Evolutionary conservation across 2,888 invertebrate species (phyloP), one percentile per base, ranked within the genome.

Genomic region (Uloborus plumipes): DNA sequence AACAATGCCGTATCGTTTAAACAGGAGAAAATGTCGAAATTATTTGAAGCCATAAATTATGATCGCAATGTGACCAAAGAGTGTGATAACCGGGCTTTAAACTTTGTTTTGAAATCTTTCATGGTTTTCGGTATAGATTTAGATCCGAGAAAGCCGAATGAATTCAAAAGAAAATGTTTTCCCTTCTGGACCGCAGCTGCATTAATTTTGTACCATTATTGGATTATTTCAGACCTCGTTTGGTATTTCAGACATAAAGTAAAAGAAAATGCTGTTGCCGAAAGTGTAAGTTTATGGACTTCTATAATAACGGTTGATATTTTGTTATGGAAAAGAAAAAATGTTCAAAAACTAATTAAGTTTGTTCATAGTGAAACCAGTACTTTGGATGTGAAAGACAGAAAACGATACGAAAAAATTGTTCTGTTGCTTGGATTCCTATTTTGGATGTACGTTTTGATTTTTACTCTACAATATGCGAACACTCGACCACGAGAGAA

Each of bases 221-320:
- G 69, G 69, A 74, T 74, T 0, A 9, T 80, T 0, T 74, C 80
- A 2, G 80, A 74, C 31, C 1, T 80, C 3, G 49, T 69, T 3
- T 80, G 72, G 73, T 80, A 69, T 64, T 64, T 74, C 22, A 18
- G 58, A 15, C 62, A 80, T 53, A 14, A n/a, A 9, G 53, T 80
- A 0, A n/a, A 64, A 15, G 74, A 73, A n/a, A 62, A 69, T n/a
- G 51, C 39, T 0, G 22, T 80, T 1, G 80, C 80, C 0, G 80
- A 80, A 7, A 80, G 73, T 18, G 58, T 80, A 0, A 80, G 64
- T 20, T 73, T 74, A 1, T 80, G 80, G 80, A 51, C 74, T 2
- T 53, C 80, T 7, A 74, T 80, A 4, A 55, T 64, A 9, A 80
- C 80, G 1, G 31, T 73, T n/a, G 80, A 80, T 20, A 16, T 80